Evolutionary conservation across 2,888 invertebrate genomes (phyloP), one percentile per base, ranked within the genome.

Genomic region (Mantis religiosa): DNA sequence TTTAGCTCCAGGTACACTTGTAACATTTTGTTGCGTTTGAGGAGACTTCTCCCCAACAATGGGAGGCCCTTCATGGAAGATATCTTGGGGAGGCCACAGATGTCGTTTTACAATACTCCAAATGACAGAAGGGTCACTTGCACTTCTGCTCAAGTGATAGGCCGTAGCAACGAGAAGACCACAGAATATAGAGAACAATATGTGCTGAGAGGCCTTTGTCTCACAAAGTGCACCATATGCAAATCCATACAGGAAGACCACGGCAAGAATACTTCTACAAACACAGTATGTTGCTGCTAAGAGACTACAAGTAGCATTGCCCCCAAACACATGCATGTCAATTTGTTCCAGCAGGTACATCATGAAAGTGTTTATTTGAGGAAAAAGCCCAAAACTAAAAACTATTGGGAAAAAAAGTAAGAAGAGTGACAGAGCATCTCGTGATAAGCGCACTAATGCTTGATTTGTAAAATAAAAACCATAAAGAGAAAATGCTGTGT

Each of bases 271-370:
- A 88, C 98, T 99, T 86, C 98, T 95, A 28, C 96, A 93, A 0
- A 99, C 94, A 92, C 97, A 97, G 91, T 97, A 97, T 87, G 98
- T 94, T 0, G 98, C 97, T 3, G 98, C 98, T 28, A 95, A 94
- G 6, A 99, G 93, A 92, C 97, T 97, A 88, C 97, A 97, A 15
- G 97, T 96, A 0, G 98, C 98, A 92, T 97, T 98, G 92, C 96
- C 95, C 96, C 95, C 94, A 91, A 94, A 94, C 25, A 94, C 90
- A 91, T 94, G 91, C 94, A 92, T 94, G 93, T 91, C 95, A 83
- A 95, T 92, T 92, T 99, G 99, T 93, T 99, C 99, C 91, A 99
- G 94, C n/a, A 98, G 94, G 93, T 99, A 99, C 97, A 99, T 98
- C 14, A 97, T 93, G 93, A 99, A 99, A 0, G 99, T 99, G 92